These are phyloP conservation scores for Malurus alboscapulatus DNA, from an alignment of 2,113 vertebrate species.

Conservation along the genomic window DNA sequence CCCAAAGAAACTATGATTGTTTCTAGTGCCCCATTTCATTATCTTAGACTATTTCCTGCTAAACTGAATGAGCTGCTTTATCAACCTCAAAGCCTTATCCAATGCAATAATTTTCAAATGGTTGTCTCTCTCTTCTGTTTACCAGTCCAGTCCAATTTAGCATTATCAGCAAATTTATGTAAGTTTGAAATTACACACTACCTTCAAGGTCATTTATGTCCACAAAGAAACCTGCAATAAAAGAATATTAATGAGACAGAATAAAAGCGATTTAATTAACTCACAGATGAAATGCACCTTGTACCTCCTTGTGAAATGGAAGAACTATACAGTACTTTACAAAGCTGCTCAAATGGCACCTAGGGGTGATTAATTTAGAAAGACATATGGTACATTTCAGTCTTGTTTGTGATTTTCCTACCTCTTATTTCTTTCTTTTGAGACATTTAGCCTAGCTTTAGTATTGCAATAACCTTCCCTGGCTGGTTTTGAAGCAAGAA, in stretches of 20 bases:
- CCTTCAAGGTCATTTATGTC: not conserved
- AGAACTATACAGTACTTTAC: not conserved
- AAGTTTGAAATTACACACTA: not conserved
- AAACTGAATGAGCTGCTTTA: not conserved
- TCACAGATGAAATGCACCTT: not conserved
- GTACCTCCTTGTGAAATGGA: constrained; percentile 27
- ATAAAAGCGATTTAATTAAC: not conserved
- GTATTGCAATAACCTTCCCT: not conserved
- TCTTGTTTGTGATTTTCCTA: not conserved
- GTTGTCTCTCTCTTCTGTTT: not conserved
- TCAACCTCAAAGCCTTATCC: not conserved
- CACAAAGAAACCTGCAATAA: constrained; percentile 4
- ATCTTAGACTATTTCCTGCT: not conserved
- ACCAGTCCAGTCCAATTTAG: not conserved
- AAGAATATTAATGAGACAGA: constrained; percentile 16
- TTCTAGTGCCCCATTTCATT: not conserved
- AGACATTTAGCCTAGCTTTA: not conserved
- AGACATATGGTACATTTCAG: not conserved
- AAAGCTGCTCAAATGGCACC: not conserved
- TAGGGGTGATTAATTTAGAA: constrained; percentile 30
- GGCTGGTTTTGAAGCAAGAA: not conserved
- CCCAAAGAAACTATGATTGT: not conserved
- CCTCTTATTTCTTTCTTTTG: not conserved
- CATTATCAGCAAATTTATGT: not conserved
- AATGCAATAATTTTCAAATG: not conserved